Evolutionary conservation across 2,888 invertebrate genomes (phyloP).

Genomic region (Ectemnius cavifrons): DNA sequence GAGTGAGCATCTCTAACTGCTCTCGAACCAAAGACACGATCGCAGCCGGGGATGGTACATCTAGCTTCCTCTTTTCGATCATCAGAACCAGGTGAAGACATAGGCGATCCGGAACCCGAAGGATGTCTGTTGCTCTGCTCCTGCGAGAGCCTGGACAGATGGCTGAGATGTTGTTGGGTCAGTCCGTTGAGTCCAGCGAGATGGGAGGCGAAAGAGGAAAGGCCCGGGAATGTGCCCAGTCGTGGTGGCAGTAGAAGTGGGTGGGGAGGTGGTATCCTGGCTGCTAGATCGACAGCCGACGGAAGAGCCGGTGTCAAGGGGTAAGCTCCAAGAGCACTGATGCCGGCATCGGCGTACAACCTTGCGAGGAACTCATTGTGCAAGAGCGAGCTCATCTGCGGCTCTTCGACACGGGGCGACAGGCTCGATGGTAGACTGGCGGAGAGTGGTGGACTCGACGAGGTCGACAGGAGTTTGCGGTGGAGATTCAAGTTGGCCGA

Average conservation of each 20-base stretch:
- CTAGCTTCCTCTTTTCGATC: slow-evolving; percentile 82
- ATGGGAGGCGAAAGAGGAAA: slow-evolving; percentile 77
- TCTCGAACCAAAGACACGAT: slow-evolving; percentile 87
- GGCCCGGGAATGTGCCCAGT: slow-evolving; percentile 80
- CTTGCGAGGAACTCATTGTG: slow-evolving; percentile 90
- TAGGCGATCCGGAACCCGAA: slow-evolving; percentile 64
- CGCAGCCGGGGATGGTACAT: slow-evolving; percentile 88
- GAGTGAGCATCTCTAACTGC: slow-evolving; percentile 89
- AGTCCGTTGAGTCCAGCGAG: slow-evolving; percentile 76
- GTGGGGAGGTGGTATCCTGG: slow-evolving; percentile 80
- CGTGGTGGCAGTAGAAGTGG: slow-evolving; percentile 82
- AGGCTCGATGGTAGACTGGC: slow-evolving; percentile 80
- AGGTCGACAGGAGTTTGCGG: slow-evolving; percentile 90
- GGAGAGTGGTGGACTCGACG: slow-evolving; percentile 79
- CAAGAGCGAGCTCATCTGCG: slow-evolving; percentile 79
- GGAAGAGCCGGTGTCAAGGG: slow-evolving; percentile 77
- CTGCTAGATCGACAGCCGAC: slow-evolving; percentile 69
- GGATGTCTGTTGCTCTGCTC: slow-evolving; percentile 67
- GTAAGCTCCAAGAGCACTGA: slow-evolving; percentile 68
- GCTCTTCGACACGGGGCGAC: slow-evolving; percentile 79
- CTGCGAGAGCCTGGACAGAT: slow-evolving; percentile 67
- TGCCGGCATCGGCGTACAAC: slow-evolving; percentile 85
- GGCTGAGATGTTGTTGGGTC: slow-evolving; percentile 76
- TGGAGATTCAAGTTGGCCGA: slow-evolving; percentile 95
- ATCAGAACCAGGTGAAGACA: slow-evolving; percentile 60